Evolutionary conservation across 1,140 invertebrate species (phyloP), one percentile per base, ranked within the genome.

Genomic region (Aphis gossypii): DNA sequence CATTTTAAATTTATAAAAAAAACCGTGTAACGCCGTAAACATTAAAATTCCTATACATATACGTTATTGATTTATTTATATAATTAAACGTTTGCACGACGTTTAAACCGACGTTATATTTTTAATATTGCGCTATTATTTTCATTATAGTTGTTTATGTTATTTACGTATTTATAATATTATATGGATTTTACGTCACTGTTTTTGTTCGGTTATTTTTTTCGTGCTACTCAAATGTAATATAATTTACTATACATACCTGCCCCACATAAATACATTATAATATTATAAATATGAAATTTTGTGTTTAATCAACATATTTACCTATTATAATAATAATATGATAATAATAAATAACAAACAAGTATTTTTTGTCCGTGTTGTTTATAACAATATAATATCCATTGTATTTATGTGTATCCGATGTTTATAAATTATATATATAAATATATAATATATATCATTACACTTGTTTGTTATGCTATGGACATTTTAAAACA

Each of bases 1-100:
- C 18, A 76, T n/a, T 76, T 18, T n/a, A n/a, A 5, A 76, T n/a
- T 76, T 76, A 76, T n/a, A 35, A n/a, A 6, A 6, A 76, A 5
- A 41, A 41, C 38, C 38, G 3, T 76, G 1, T n/a, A 18, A 20
- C n/a, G n/a, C 30, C 60, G 11, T 68, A n/a, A 68, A 68, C 11
- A 68, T 68, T n/a, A 18, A 18, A n/a, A 68, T 8, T 1, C 9
- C 8, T n/a, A 68, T 68, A 68, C 30, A 68, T 68, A 68, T 68
- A 54, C 54, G 18, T n/a, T n/a, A 76, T 76, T 76, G 60, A 76
- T 76, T 76, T 76, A 35, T 76, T 76, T n/a, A 76, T n/a, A 76
- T 76, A 76, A 76, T 76, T 76, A 76, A 76, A 76, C 60, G n/a
- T 76, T 76, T 76, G n/a, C n/a, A n/a, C 60, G 60, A 76, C 30